A percentile compares a stretch with the other conserved stretches of the same genome.
Evolutionary conservation across 2,888 invertebrate species (phyloP).

Genomic region (Ceratothoa steindachneri): DNA sequence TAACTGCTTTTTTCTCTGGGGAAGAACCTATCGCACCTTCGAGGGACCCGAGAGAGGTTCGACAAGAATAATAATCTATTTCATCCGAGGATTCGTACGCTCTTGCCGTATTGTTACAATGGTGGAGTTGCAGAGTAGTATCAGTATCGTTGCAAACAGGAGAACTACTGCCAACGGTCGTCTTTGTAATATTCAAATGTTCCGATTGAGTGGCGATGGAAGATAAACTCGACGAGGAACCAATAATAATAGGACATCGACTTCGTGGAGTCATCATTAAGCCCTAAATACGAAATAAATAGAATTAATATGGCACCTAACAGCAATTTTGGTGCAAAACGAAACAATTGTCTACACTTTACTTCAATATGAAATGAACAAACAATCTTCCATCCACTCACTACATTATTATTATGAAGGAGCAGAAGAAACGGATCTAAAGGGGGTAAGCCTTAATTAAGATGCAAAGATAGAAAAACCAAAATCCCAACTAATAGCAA

Average conservation of each 20-base stretch:
- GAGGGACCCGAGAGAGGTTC: background rate
- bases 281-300: slow-evolving; percentile 24
- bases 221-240: slow-evolving; percentile 30
- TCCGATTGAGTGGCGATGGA: background rate
- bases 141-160: background rate
- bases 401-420: too few species aligned
- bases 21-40: background rate
- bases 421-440: too few species aligned
- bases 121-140: background rate
- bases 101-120: background rate
- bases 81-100: background rate
- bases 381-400: too few species aligned
- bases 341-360: too few species aligned
- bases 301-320: too few species aligned
- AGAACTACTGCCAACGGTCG: background rate
- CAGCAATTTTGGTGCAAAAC: too few species aligned
- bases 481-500: too few species aligned
- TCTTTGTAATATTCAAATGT: background rate
- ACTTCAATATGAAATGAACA: too few species aligned
- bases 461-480: too few species aligned
- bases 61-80: background rate
- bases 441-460: too few species aligned
- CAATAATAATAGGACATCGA: slow-evolving; percentile 35
- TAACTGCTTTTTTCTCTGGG: background rate
- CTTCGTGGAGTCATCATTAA: slow-evolving; percentile 43